Evolutionary conservation across 2,888 invertebrate genomes (phyloP), one percentile per base, ranked within the genome.

Genomic region (Andrena flavipes): DNA sequence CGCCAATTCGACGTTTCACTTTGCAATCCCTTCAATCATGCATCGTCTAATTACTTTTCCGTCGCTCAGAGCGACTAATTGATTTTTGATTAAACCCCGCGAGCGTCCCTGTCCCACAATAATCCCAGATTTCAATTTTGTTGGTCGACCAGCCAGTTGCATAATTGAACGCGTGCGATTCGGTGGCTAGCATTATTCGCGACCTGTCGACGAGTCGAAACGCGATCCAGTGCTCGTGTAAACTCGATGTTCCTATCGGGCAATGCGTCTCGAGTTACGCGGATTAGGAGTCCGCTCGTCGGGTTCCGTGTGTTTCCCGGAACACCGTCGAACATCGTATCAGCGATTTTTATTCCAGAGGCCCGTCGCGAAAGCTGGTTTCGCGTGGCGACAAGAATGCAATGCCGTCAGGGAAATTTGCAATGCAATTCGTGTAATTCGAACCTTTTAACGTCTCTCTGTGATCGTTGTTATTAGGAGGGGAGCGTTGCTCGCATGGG

Each of bases 201-300:
- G 67, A 72, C 65, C 62, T 78, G 80, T 79, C 76, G 69, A 76
- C 77, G 69, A 75, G 68, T 77, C 72, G 87, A 81, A 87, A 84
- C 72, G 65, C 85, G 82, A 87, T 80, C 79, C 84, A 59, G 48
- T 62, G 60, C 35, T 59, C 76, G 76, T 82, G 87, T 87, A 85
- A 87, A 87, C 80, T 79, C 82, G 71, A 76, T 85, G 87, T 87
- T 80, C 62, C 77, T 67, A 51, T 86, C 72, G 30, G 71, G 54
- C 60, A 33, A 82, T 71, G 77, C 80, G 65, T 80, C 85, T 87
- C 87, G 74, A 73, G 82, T 87, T 87, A 81, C 87, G 62, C 49
- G 73, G 80, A 83, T 72, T 63, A 76, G 78, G 76, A 70, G 70
- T 29, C 16, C 64, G n/a, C 78, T 84, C 78, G 62, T 87, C 86